Percentiles rank a stretch among this genome's conserved stretches.
phyloP scores from a whole-genome alignment of 2,113 vertebrate genomes.

The Podocnemis expansa region DNA sequence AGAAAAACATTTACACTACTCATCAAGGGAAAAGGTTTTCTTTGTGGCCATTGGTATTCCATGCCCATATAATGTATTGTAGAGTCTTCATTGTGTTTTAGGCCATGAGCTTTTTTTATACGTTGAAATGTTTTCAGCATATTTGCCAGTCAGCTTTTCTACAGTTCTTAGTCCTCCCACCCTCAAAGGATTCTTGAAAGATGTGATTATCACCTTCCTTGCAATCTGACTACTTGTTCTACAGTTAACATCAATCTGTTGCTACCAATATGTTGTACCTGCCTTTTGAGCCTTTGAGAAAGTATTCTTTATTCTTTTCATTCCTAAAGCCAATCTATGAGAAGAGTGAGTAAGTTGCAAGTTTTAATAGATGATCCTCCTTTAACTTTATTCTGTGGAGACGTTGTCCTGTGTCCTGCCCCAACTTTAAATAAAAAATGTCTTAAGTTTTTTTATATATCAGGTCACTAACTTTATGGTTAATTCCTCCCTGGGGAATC shows the following conservation, averaged over 20 bases:
- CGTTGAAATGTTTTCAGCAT: background rate
- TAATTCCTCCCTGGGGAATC: background rate
- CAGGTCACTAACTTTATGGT: background rate
- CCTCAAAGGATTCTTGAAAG: background rate
- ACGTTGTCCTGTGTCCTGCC: background rate
- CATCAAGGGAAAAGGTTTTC: rapidly evolving
- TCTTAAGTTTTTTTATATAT: background rate
- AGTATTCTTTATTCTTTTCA: background rate
- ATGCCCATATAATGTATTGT: background rate
- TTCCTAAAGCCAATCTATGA: background rate
- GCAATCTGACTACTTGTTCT: background rate
- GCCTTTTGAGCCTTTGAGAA: background rate
- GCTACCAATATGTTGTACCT: rapidly evolving
- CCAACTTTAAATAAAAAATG: background rate
- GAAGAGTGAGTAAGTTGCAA: background rate
- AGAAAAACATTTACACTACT: background rate
- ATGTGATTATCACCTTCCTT: background rate
- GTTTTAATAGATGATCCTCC: background rate
- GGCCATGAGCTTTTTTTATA: background rate
- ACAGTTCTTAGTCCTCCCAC: background rate
- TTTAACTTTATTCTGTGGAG: background rate
- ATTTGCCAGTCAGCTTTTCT: background rate
- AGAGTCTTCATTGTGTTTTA: background rate
- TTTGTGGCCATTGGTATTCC: rapidly evolving
- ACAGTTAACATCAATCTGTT: background rate